Evolutionary conservation across 2,888 invertebrate genomes (phyloP), one percentile per base, ranked within the genome.

Genomic region (Raillietiella orientalis): DNA sequence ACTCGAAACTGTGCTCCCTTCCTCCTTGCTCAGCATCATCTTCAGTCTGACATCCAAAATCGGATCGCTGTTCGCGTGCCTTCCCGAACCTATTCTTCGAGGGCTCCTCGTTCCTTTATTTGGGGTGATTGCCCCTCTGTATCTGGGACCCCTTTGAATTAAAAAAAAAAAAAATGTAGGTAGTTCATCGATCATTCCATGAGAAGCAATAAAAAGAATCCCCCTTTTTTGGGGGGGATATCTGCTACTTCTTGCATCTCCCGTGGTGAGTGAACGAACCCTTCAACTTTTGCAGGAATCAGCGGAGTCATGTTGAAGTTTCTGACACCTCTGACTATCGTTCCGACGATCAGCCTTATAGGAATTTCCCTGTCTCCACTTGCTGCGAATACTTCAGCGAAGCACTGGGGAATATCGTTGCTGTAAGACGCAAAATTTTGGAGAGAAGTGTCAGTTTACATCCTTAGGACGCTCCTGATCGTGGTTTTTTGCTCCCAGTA

Each of bases 91-190:
- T 0, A 59, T 71, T 24, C 59, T 71, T 3, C 70, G 70, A 0
- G 71, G 70, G 2, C 59, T 71, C 34, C 70, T 71, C 45, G 66
- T 67, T 35, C 62, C 69, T 16, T 66, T 70, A 64, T 71, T 71
- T 37, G 69, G 70, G 28, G 66, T 71, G 62, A 67, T 71, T 30
- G 55, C 62, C 2, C 70, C 70, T 19, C 3, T 10, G n/a, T 30
- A 14, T 9, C 15, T n/a, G 3, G 3, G 16, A 19, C 22, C 9
- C 12, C 14, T 13, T 19, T 26, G 9, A 20, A 25, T n/a, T n/a
- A n/a, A n/a, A n/a, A n/a, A n/a, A n/a, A n/a, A n/a, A n/a, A n/a
- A n/a, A n/a, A n/a, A n/a, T n/a, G n/a, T n/a, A n/a, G n/a, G n/a
- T n/a, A n/a, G n/a, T n/a, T n/a, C n/a, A n/a, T n/a, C n/a, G n/a